Percentiles rank a stretch among this genome's conserved stretches.
phyloP scores from a whole-genome alignment of 2,888 invertebrate genomes.

The Melolontha melolontha region DNA sequence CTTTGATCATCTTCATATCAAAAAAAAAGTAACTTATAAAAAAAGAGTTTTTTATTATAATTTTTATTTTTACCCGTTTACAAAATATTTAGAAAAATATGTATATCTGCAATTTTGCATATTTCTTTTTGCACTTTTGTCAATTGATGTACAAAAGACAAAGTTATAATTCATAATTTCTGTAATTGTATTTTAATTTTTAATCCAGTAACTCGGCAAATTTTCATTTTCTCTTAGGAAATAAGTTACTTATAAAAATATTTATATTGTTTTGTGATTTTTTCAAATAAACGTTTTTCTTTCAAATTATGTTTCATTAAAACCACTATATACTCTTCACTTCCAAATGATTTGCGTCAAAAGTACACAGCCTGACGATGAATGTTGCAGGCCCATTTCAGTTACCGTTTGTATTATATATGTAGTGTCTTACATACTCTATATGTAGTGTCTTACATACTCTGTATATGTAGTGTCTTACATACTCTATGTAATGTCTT shows the following conservation, averaged over 20 bases:
- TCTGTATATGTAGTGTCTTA: too few species aligned
- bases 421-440: too few species aligned
- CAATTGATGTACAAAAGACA: conserved; percentile 23
- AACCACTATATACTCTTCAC: too few species aligned
- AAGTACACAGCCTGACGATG: too few species aligned
- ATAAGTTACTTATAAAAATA: conserved; percentile 42
- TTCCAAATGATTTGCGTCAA: too few species aligned
- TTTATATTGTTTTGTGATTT: conserved; percentile 48
- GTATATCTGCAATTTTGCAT: conserved; percentile 15
- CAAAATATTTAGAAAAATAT: conserved; percentile 24
- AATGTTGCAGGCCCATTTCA: too few species aligned
- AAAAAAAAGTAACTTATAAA: conserved; percentile 22
- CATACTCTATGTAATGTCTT: too few species aligned
- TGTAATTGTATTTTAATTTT: conserved; percentile 22
- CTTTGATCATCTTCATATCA: conserved; percentile 28
- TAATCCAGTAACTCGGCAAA: conserved; percentile 33
- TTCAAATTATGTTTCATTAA: too few species aligned
- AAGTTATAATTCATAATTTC: conserved; percentile 21
- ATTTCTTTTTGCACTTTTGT: conserved; percentile 21
- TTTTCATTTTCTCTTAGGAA: conserved; percentile 38
- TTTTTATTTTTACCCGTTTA: conserved; percentile 15
- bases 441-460: too few species aligned
- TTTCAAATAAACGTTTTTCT: conserved; percentile 49
- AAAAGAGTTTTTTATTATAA: conserved; percentile 14
- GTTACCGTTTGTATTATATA: too few species aligned